Base-by-base conservation (phyloP, 1,140 invertebrate genomes). In the silkworm (Bombyx mori) region DNA sequence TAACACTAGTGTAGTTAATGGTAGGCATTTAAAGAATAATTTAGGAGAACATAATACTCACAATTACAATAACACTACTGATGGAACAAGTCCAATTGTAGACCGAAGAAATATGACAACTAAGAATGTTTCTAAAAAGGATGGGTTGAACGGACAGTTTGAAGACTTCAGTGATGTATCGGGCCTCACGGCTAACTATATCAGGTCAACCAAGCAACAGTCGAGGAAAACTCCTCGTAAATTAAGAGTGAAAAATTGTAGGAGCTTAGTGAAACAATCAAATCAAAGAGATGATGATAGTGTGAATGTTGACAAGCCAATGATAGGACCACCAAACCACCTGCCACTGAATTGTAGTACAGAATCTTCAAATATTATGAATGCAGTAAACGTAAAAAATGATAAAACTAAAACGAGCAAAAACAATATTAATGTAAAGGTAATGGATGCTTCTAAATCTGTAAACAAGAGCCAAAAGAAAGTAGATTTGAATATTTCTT, bases 111-210 rank as follows among this genome's bases (percentile, higher is more conserved):
- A 35, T 35, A 35, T 35, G 26, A 35, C 26, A 55, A 56, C 47
- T 53, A 12, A 44, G 53, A 60, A 64, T 57, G 46, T 55, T 43
- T 44, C 59, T 56, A 43, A 53, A 35, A 79, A 77, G 60, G 68
- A 59, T 70, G 59, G 56, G 7, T 57, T 61, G 22, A 82, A 85
- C 67, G 81, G 75, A 9, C 67, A 79, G 43, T 85, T 76, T 77
- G 84, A 87, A 54, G 82, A 87, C 47, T 56, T 79, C 6, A 86
- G 84, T 76, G 84, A 87, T 73, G 75, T 87, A 8, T 87, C 84
- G 47, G 84, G 84, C 3, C 82, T 87, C 44, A 87, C 84, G 50
- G 84, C 84, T 5, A 87, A 82, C 57, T 87, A 87, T 56, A 87
- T 87, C 8, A 68, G 82, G 12, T 87, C 84, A 8, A 85, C 84